Conservation (phyloP, 2,113 vertebrate species). For the Haliaeetus leucogaster region DNA sequence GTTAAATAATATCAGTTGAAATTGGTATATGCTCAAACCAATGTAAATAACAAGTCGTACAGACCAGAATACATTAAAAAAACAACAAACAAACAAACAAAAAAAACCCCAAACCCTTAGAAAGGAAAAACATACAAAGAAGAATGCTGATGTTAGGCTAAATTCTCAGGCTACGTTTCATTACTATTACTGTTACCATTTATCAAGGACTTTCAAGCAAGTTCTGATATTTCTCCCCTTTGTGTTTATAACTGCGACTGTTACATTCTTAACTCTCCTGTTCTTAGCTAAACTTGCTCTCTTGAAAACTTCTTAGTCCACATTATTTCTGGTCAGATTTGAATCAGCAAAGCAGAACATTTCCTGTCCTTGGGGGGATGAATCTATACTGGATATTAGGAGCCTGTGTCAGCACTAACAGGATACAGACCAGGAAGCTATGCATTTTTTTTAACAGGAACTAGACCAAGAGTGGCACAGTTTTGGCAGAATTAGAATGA, state of each 20-base stretch:
- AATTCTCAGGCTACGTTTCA: neutral
- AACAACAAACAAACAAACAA: accelerated
- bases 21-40: neutral
- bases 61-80: neutral
- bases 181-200: neutral
- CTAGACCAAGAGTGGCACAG: neutral
- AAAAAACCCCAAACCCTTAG: neutral
- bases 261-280: neutral
- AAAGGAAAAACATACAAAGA: neutral
- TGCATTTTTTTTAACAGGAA: constrained; percentile 21
- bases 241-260: neutral
- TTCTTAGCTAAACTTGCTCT: neutral
- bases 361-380: constrained; percentile 25
- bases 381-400: neutral
- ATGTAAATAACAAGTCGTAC: neutral
- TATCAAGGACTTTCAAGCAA: neutral
- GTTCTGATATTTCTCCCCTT: neutral
- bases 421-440: constrained; percentile 30
- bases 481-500: constrained; percentile 10
- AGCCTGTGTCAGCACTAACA: constrained; percentile 7
- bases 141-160: neutral
- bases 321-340: neutral
- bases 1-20: neutral
- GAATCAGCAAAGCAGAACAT: constrained; percentile 20
- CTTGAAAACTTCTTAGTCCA: neutral